Evolutionary conservation across 2,888 invertebrate genomes (phyloP), one percentile per base, ranked within the genome.

Genomic region (Bombylius major): DNA sequence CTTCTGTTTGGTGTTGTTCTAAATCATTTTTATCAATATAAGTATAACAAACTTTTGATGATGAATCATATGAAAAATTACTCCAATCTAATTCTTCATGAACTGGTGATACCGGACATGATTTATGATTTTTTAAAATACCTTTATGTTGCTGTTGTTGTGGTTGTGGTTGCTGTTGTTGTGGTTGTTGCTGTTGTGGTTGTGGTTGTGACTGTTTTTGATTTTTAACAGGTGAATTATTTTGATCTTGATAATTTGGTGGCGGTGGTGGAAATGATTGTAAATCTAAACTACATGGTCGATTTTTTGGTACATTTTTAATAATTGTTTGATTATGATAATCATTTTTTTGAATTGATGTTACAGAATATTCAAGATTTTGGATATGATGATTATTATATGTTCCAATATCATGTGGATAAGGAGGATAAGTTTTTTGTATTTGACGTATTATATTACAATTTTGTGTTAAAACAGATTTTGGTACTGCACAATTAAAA

Each of bases 71-170:
- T 1, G 73, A 70, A 65, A 77, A 76, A 57, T 79, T 78, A 3
- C 77, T 74, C 82, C 82, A 82, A 67, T 83, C 83, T 45, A 84
- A 79, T 66, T 89, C 88, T 66, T 89, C 89, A 54, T 84, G 87
- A 0, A 89, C 88, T 0, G 89, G 89, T 0, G 88, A 88, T 0
- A 89, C 87, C 0, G 89, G 89, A 62, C 89, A 82, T 5, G 88
- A 88, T 65, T 88, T 87, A 61, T 86, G 82, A 63, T 82, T 81
- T 62, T 82, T 82, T 50, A 82, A 76, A 55, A 82, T 82, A 63
- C 82, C 81, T 13, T 70, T 68, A 23, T 14, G 44, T 23, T 36
- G 39, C 4, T 44, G 50, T 31, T 47, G 54, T 46, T 34, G 5
- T 39, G 53, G 53, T 23, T 32, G 12, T 13, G 47, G 45, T 6